Base-by-base conservation (phyloP, 1,140 invertebrate genomes). In the Pachyrhynchus sulphureomaculatus region DNA sequence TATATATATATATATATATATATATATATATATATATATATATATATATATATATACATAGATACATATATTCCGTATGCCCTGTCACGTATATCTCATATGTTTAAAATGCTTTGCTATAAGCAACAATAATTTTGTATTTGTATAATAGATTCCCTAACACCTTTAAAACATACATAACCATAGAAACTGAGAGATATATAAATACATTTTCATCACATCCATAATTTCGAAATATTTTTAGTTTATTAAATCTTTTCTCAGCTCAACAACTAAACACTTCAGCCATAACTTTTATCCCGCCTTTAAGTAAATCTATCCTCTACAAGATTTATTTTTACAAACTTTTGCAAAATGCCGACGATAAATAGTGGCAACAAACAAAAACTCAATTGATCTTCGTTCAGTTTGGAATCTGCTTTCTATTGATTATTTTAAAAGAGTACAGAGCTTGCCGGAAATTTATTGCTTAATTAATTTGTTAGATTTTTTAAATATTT, bases 321-420 rank as follows among this genome's bases (percentile, higher is more conserved):
- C 41, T 52, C 15, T 26, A 0, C 9, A 2, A 32, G 36, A 48
- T 48, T 48, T 58, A 58, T 58, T 39, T 48, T 17, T 29, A 37
- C 48, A 20, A 58, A 47, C 48, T 18, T 39, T 58, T 58, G 4
- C 29, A 44, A 48, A 58, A 48, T 18, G 54, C 39, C 6, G 12
- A 13, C 34, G 33, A 17, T 36, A 12, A 44, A 47, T 49, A 48
- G 44, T 29, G 47, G 23, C 26, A 60, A 60, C 49, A 60, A 60
- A 60, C 57, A 60, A 60, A 60, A 44, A 47, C 37, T 12, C 26
- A n/a, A 53, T 60, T 32, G 45, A 49, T 59, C 56, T 49, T 49
- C 18, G 8, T 3, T 29, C 39, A 42, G 44, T 49, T 51, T 56
- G 26, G 53, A 51, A 49, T 60, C 57, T 60, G 57, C 33, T 49